Evolutionary conservation across 2,113 vertebrate species (phyloP).

Genomic region (Elgaria multicarinata): DNA sequence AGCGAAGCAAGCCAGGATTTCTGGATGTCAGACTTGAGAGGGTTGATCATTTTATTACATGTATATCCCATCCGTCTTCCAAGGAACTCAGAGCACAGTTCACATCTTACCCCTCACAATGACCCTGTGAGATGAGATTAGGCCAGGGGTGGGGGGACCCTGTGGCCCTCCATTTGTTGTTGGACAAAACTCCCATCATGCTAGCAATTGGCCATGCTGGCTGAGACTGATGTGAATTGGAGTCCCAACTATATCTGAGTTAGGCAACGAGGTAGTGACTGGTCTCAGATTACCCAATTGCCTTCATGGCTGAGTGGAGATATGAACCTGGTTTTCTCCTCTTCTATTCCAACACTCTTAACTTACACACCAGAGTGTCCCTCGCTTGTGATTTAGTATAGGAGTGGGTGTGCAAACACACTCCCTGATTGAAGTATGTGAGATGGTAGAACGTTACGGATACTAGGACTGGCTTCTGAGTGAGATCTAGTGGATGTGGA

Average conservation of each 20-base stretch:
- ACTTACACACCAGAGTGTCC: background rate
- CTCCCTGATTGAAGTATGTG: background rate
- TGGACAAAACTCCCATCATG: too few relatives aligned
- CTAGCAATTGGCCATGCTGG: too few relatives aligned
- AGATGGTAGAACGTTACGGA: background rate
- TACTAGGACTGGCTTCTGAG: background rate
- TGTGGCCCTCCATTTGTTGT: too few relatives aligned
- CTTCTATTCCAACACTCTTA: background rate
- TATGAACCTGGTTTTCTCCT: background rate
- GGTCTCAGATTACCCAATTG: background rate
- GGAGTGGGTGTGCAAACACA: background rate
- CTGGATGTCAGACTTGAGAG: fast-evolving
- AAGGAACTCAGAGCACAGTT: background rate
- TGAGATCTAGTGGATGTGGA: background rate
- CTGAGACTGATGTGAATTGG: too few relatives aligned
- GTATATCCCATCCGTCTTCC: too few relatives aligned
- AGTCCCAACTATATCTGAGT: too few relatives aligned
- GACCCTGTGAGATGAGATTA: background rate
- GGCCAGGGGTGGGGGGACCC: background rate
- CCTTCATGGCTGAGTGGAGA: background rate
- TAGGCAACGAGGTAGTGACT: background rate
- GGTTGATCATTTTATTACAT: background rate
- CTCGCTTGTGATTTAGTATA: too few relatives aligned
- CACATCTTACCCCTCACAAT: background rate
- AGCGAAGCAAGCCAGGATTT: background rate